A percentile compares a stretch with the other conserved stretches of the same genome.
phyloP scores from a whole-genome alignment of 2,888 invertebrate genomes.

The Homarus gammarus region DNA sequence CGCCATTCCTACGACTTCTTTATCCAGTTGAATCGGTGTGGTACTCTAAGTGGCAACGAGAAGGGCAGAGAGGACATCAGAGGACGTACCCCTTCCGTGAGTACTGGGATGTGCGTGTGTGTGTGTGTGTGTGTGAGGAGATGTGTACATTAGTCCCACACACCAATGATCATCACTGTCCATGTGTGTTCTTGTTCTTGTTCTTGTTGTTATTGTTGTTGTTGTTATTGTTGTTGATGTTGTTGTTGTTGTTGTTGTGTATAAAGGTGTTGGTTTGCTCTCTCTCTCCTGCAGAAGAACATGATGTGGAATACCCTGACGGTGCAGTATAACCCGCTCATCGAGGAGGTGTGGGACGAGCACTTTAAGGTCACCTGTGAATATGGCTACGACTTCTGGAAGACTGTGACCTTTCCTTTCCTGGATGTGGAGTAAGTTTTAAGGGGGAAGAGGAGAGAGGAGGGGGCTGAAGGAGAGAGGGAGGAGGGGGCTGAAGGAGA shows the following conservation, averaged over 20 bases:
- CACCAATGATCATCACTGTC: no score
- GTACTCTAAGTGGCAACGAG: slow-evolving; percentile 83
- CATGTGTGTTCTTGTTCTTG: no score
- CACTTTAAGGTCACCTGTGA: slow-evolving; percentile 97
- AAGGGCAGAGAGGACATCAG: slow-evolving; percentile 85
- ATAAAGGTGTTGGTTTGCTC: background rate
- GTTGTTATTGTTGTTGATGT: no score
- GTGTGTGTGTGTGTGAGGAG: no score
- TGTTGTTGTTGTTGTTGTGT: no score
- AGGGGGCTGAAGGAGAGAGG: background rate
- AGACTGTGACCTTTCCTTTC: slow-evolving; percentile 96
- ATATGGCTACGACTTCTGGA: slow-evolving; percentile 98
- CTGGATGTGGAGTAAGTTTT: slow-evolving; percentile 95
- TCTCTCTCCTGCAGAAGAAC: slow-evolving; percentile 85
- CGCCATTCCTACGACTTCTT: slow-evolving; percentile 95
- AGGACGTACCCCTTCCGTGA: slow-evolving; percentile 15
- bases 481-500: background rate
- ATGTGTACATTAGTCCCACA: no score
- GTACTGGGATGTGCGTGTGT: background rate
- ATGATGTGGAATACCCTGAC: slow-evolving; percentile 98
- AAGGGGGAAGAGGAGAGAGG: background rate
- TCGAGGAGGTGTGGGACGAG: slow-evolving; percentile 95
- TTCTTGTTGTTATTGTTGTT: no score
- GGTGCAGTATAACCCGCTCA: slow-evolving; percentile 94
- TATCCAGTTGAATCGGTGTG: slow-evolving; percentile 94